phyloP scores from a whole-genome alignment of 2,888 invertebrate genomes.

The Aspidiotus destructor region DNA sequence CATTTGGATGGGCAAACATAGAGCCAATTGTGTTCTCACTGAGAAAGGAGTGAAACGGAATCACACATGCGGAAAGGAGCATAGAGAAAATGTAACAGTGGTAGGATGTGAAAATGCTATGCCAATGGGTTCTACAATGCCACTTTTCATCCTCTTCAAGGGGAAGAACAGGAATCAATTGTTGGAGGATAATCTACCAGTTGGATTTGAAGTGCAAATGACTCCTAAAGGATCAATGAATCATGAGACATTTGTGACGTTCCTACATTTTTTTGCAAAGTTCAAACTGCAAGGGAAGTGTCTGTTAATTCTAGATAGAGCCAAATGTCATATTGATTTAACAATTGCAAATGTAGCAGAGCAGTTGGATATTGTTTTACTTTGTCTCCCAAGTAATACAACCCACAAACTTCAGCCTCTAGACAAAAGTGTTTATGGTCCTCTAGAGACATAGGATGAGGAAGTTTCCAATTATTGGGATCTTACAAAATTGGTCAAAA shows the following conservation, averaged over 20 bases:
- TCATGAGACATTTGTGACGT: conserved; percentile 36
- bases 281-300: conserved; percentile 35
- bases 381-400: conserved; percentile 41
- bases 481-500: conserved; percentile 36
- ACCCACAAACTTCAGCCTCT: conserved; percentile 41
- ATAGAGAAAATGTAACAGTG: conserved; percentile 40
- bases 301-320: conserved; percentile 40
- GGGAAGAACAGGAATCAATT: conserved; percentile 29
- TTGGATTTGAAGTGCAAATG: not conserved
- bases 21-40: conserved; percentile 15
- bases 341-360: conserved; percentile 40
- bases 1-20: conserved; percentile 39
- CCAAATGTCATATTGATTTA: conserved; percentile 39
- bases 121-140: conserved; percentile 39
- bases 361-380: conserved; percentile 38
- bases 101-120: conserved; percentile 40
- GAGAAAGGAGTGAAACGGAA: not conserved
- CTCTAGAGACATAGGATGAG: conserved; percentile 40
- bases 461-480: conserved; percentile 39
- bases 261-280: conserved; percentile 38
- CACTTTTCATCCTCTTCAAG: conserved; percentile 40
- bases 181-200: conserved; percentile 5
- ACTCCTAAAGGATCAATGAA: conserved; percentile 37
- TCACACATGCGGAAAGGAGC: conserved; percentile 36
- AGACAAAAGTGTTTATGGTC: conserved; percentile 40